phyloP scores from a whole-genome alignment of 2,113 vertebrate species.

The Pituophis catenifer region DNA sequence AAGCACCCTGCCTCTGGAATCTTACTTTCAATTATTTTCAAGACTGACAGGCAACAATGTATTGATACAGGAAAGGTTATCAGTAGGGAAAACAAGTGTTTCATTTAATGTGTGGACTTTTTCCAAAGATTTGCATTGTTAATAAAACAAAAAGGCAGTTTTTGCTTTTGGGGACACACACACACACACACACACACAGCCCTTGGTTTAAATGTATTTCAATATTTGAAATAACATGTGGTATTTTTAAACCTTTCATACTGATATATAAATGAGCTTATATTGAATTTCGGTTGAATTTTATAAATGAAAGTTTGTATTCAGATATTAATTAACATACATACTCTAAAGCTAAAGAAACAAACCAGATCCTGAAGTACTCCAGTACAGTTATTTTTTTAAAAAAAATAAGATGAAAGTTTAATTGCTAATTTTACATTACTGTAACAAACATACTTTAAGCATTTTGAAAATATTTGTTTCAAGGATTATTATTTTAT shows the following conservation, averaged over 20 bases:
- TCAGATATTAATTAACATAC: not conserved
- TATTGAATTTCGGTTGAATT: conserved; percentile 24
- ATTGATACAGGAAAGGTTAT: conserved; percentile 54
- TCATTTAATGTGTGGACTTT: not conserved
- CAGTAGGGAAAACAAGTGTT: conserved; percentile 36
- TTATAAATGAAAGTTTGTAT: conserved; percentile 23
- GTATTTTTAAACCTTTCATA: not conserved
- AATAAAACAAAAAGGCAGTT: not conserved
- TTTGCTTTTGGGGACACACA: not conserved
- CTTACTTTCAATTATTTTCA: conserved; percentile 66
- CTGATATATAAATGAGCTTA: not conserved
- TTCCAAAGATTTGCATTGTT: not conserved
- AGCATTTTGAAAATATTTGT: conserved; percentile 23
- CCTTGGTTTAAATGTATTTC: not conserved
- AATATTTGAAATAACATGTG: not conserved
- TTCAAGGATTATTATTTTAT: conserved; percentile 42
- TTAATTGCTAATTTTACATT: conserved; percentile 48
- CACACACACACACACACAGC: not conserved
- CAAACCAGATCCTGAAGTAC: conserved; percentile 35
- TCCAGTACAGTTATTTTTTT: not conserved
- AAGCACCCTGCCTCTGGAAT: conserved; percentile 67
- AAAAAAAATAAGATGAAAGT: conserved; percentile 1
- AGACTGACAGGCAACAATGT: conserved; percentile 53
- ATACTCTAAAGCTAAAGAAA: not conserved
- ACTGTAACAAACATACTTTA: conserved; percentile 29